A percentile compares a stretch with the other conserved stretches of the same genome.
Evolutionary conservation across 2,113 vertebrate species (phyloP).

Genomic region (Thryonomys swinderianus): DNA sequence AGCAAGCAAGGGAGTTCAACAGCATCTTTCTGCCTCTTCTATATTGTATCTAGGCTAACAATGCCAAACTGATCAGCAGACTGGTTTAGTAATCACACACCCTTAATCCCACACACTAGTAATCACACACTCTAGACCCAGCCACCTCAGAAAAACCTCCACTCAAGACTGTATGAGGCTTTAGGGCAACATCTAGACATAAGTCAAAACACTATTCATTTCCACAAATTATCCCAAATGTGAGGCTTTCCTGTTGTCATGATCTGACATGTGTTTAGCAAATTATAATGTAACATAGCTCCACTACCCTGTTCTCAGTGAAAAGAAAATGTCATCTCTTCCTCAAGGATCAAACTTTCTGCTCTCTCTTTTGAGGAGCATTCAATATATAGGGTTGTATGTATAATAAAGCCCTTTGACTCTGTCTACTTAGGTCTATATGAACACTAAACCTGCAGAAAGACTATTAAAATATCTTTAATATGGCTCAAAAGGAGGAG

Average conservation of each 20-base stretch:
- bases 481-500: background rate
- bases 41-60: background rate
- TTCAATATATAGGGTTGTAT: background rate
- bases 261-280: slow-evolving; percentile 5
- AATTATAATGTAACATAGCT: background rate
- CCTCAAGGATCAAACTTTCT: background rate
- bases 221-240: background rate
- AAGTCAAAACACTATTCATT: background rate
- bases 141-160: background rate
- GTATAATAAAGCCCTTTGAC: background rate
- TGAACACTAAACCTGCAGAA: background rate
- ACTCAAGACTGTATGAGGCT: background rate
- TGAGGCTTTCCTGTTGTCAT: background rate
- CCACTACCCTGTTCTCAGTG: background rate
- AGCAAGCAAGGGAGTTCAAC: background rate
- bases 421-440: background rate
- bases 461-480: background rate
- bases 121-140: background rate
- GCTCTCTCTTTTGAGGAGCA: background rate
- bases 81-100: background rate
- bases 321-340: background rate
- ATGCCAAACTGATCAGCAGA: background rate
- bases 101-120: background rate
- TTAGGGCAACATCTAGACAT: background rate
- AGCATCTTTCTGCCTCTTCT: background rate